Base-by-base conservation (phyloP, 2,888 invertebrate genomes). In the Pollenia angustigena region DNA sequence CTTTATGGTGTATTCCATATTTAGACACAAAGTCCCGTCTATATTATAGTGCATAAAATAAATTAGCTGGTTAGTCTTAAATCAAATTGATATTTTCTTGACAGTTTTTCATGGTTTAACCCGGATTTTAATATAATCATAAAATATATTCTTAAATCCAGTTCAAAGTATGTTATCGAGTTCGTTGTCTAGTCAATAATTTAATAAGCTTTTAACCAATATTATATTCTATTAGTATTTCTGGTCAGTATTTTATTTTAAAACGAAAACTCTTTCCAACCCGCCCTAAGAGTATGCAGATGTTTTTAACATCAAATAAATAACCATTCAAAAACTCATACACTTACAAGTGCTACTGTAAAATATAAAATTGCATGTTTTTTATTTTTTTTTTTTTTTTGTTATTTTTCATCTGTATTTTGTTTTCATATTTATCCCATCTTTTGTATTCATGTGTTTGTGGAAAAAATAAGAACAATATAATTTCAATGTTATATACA, bases 401-500 rank as follows among this genome's bases (percentile, higher is more conserved):
- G 79, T 46, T 44, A 46, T 16, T 16, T 16, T 64, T 54, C 23
- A 32, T 6, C 6, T 32, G 32, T 69, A 9, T 18, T 48, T 56
- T 18, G 6, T 40, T 75, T 32, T 32, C 32, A 32, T 32, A 32
- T 32, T 44, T 46, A 60, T 60, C 58, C 11, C 68, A 56, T 62
- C 50, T 60, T 69, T 23, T n/a, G 52, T 50, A 64, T 23, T 48
- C 42, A 58, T 54, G 42, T 50, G 18, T 44, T 54, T 46, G 78
- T 58, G 54, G 18, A 18, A 40, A 58, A 48, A 66, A 48, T 42
- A 62, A 42, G 16, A 80, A 66, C 66, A 50, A 81, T 66, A 82
- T 69, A 50, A 76, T 82, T 76, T 76, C 82, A 76, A 69, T 76
- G 62, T 71, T 76, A 71, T 82, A 74, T n/a, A n/a, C n/a, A n/a